Evolutionary conservation across 2,888 invertebrate species (phyloP).

Genomic region (Sericinus montela): DNA sequence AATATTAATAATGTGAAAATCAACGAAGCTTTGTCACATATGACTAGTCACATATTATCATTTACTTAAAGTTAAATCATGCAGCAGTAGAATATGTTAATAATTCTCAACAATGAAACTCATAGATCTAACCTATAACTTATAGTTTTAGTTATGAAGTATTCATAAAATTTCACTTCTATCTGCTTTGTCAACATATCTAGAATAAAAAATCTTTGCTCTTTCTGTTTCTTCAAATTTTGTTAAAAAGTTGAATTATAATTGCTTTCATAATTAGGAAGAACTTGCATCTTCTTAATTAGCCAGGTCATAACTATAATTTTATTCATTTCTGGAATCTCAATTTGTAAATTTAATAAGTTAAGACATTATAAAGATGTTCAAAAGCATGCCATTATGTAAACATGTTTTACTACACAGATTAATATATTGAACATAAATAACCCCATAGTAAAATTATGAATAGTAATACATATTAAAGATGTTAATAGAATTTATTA

Average conservation of each 20-base stretch:
- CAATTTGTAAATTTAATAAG: background rate
- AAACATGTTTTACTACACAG: background rate
- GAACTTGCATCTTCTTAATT: too few relatives aligned
- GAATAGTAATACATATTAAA: background rate
- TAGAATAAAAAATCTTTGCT: conserved; percentile 1
- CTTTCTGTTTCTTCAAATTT: conserved; percentile 3
- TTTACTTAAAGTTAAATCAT: conserved; percentile 10
- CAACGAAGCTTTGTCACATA: conserved; percentile 14
- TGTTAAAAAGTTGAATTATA: background rate
- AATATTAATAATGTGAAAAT: conserved; percentile 6
- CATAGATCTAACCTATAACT: background rate
- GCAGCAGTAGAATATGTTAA: background rate
- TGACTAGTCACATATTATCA: conserved; percentile 14
- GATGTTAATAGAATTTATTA: background rate
- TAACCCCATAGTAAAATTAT: conserved; percentile 3
- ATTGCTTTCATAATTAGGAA: background rate
- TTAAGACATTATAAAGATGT: background rate
- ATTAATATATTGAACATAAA: conserved; percentile 4
- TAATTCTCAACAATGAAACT: background rate
- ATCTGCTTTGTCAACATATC: conserved; percentile 1
- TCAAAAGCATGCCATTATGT: conserved; percentile 8
- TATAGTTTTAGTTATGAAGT: background rate
- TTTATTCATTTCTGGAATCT: conserved; percentile 11
- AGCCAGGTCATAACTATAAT: background rate
- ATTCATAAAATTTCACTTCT: background rate